Conservation (phyloP, 2,797 vertebrate species). For the Periparus ater region DNA sequence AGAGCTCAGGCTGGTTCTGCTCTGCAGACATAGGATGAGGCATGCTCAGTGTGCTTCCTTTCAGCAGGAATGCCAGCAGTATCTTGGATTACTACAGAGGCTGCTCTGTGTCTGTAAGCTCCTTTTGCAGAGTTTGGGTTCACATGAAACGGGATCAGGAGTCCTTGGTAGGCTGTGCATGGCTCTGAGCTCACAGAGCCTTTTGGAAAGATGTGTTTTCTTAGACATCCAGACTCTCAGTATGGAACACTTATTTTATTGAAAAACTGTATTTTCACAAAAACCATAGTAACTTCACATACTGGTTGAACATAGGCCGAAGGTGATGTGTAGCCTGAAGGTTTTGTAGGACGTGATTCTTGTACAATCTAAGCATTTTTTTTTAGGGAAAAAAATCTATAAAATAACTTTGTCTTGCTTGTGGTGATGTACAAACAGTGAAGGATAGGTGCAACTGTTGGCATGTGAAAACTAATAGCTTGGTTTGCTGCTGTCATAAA, state of each 20-base stretch:
- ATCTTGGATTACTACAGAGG: constrained; percentile 5
- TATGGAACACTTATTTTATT: neutral
- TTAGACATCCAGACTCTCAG: neutral
- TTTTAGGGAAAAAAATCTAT: neutral
- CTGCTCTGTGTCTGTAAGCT: neutral
- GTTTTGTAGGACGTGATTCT: neutral
- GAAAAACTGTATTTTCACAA: neutral
- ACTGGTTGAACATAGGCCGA: neutral
- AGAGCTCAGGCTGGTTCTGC: neutral
- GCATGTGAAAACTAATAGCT: neutral
- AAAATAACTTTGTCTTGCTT: neutral
- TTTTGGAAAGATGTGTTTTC: neutral
- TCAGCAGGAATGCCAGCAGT: constrained; percentile 13
- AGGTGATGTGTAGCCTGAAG: neutral
- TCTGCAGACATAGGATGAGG: constrained; percentile 11
- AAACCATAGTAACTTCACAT: neutral
- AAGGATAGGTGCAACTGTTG: neutral
- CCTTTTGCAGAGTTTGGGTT: neutral
- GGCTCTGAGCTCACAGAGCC: neutral
- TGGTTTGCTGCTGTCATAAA: constrained; percentile 19
- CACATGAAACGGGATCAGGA: neutral
- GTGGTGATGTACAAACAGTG: neutral
- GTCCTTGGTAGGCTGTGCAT: neutral
- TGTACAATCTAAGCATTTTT: neutral
- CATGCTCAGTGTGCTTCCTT: constrained; percentile 13